Evolutionary conservation across 1,140 invertebrate species (phyloP).

Genomic region (Latrodectus geometricus): DNA sequence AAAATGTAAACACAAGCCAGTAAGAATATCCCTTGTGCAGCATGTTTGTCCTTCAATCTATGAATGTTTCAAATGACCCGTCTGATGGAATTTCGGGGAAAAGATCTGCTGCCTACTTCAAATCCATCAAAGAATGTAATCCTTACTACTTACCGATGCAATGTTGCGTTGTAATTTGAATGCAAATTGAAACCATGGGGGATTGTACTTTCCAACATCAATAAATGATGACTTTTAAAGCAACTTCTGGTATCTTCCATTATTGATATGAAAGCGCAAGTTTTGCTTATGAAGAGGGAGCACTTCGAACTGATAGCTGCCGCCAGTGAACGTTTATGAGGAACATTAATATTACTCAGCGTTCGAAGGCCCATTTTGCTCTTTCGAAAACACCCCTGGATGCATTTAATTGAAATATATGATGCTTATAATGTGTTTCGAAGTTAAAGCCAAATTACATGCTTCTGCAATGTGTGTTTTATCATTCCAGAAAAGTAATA

Average conservation of each 20-base stretch:
- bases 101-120: no score
- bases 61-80: no score
- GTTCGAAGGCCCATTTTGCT: not conserved
- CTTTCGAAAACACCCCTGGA: not conserved
- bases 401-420: conserved; percentile 8
- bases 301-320: no score
- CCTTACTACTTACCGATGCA: no score
- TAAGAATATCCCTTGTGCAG: no score
- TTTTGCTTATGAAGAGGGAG: conserved; percentile 8
- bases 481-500: not conserved
- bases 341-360: conserved; percentile 16
- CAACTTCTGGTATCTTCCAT: not conserved
- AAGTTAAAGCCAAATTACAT: not conserved
- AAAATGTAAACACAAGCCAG: no score
- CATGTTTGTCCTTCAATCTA: no score
- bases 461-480: not conserved
- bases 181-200: no score
- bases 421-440: not conserved
- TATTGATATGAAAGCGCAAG: conserved; percentile 24
- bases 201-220: not conserved
- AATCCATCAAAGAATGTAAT: no score
- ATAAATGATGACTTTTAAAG: conserved; percentile 39
- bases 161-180: no score
- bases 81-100: no score
- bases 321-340: not conserved